Conservation (phyloP, 2,888 invertebrate species). For the Colletes collaris region DNA sequence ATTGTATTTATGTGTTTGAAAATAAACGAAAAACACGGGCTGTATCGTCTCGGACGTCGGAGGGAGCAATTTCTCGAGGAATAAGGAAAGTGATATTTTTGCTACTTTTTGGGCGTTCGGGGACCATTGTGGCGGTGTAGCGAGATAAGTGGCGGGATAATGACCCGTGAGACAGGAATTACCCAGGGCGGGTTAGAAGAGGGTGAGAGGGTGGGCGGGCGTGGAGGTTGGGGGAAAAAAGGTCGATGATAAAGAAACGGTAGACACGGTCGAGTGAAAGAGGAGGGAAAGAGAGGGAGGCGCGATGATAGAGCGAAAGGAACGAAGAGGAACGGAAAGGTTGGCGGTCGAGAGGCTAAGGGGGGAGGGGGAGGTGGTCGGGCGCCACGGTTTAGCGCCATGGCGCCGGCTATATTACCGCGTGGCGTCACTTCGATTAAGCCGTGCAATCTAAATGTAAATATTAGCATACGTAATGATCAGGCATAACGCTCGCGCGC, state of each 20-base stretch:
- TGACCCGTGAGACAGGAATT: conserved; percentile 40
- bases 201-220: too few species aligned
- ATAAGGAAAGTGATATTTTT: too few species aligned
- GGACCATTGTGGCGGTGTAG: not conserved
- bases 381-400: conserved; percentile 78
- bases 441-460: conserved; percentile 82
- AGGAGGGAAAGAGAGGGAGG: conserved; percentile 3
- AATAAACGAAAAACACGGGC: too few species aligned
- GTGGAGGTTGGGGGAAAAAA: conserved; percentile 5
- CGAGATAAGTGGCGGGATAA: conserved; percentile 37
- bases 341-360: conserved; percentile 26
- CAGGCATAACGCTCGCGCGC: conserved; percentile 66
- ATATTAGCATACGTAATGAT: conserved; percentile 82
- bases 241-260: conserved; percentile 36
- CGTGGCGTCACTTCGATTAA: conserved; percentile 82
- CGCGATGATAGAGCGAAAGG: conserved; percentile 10
- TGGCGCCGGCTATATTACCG: conserved; percentile 82
- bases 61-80: too few species aligned
- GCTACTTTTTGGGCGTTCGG: too few species aligned
- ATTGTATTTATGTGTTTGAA: too few species aligned
- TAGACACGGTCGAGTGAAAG: not conserved
- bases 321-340: conserved; percentile 22
- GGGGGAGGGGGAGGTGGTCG: conserved; percentile 56
- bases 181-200: not conserved
- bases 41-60: too few species aligned